Percentiles rank a stretch among this genome's conserved stretches.
phyloP scores from a whole-genome alignment of 2,797 vertebrate species.

The Pterois miles region DNA sequence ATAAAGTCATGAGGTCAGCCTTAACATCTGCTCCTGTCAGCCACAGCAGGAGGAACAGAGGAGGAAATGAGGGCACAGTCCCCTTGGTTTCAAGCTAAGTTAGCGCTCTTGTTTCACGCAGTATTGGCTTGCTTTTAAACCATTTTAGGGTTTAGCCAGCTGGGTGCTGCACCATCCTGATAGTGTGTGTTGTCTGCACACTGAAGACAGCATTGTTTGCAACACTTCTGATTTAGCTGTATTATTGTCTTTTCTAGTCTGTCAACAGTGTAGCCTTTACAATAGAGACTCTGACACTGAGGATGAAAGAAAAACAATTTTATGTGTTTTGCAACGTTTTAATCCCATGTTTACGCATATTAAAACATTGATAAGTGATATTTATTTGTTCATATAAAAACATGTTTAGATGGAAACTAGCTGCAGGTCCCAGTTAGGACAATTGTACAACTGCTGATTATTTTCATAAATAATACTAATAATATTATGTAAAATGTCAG shows the following conservation, averaged over 20 bases:
- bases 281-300: neutral
- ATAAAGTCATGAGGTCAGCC: slow-evolving; percentile 33
- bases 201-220: neutral
- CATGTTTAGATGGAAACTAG: neutral
- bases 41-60: neutral
- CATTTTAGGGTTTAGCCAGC: neutral
- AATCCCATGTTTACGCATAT: neutral
- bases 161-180: neutral
- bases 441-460: neutral
- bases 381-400: neutral
- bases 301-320: neutral
- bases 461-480: neutral
- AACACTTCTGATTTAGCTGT: neutral
- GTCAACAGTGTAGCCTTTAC: neutral
- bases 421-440: neutral
- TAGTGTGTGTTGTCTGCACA: neutral
- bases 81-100: neutral
- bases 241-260: neutral
- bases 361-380: neutral
- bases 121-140: neutral
- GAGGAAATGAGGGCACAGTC: neutral
- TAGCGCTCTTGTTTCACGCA: neutral
- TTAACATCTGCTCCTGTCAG: slow-evolving; percentile 43
- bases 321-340: neutral
- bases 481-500: neutral